Conservation (phyloP, 2,113 vertebrate genomes). For the Irena cyanogastra region DNA sequence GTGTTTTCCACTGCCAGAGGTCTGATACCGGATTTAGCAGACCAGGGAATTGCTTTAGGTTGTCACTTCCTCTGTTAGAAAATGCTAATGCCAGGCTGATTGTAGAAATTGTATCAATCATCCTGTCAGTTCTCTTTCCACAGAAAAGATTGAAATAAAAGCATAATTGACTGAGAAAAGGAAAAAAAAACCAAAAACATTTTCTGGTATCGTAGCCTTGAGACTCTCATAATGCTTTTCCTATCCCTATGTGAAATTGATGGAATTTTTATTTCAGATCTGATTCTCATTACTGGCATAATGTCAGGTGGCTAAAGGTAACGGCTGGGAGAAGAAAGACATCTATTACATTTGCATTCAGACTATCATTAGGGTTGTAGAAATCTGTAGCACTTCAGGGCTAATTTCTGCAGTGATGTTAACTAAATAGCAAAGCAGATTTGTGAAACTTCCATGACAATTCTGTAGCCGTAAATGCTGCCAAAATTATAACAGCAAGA, state of each 20-base stretch:
- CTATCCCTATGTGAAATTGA: background rate
- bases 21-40: background rate
- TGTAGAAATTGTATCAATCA: background rate
- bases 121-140: background rate
- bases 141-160: background rate
- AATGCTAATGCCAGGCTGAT: background rate
- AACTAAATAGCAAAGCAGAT: conserved; percentile 1
- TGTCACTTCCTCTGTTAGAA: background rate
- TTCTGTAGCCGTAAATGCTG: background rate
- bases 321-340: conserved; percentile 26
- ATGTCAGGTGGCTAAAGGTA: conserved; percentile 38
- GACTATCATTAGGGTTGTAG: background rate
- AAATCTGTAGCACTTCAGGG: conserved; percentile 10
- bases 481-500: conserved; percentile 32
- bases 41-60: background rate
- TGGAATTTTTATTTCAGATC: background rate
- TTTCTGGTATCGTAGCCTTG: background rate
- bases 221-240: background rate
- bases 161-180: background rate
- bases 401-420: conserved; percentile 19
- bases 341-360: conserved; percentile 47
- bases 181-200: background rate
- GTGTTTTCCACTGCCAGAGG: background rate
- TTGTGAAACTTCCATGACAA: conserved; percentile 39
- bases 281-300: conserved; percentile 33